Percentiles rank a stretch among this genome's conserved stretches.
These are phyloP conservation scores for Aleiodes sp. DNA, from an alignment of 1,140 invertebrate species.

Conservation along the genomic window DNA sequence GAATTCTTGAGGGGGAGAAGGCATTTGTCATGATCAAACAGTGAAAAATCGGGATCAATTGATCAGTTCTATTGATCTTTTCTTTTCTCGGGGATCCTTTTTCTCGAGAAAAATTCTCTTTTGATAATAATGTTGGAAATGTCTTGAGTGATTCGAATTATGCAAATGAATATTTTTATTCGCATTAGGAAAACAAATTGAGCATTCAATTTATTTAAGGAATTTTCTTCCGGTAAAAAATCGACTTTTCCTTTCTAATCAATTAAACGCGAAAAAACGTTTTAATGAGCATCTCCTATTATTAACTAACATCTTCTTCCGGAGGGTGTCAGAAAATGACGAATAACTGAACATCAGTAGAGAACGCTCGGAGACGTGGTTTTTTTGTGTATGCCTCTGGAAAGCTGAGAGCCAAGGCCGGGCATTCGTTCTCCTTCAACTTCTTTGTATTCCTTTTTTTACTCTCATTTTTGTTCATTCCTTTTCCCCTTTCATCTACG, in stretches of 20 bases:
- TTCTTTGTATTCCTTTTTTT: constrained; percentile 44
- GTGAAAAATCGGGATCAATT: no score
- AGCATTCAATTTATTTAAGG: no score
- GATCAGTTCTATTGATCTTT: no score
- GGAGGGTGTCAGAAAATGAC: constrained; percentile 13
- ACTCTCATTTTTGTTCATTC: constrained; percentile 38
- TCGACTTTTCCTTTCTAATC: background rate
- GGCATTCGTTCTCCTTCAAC: constrained; percentile 49
- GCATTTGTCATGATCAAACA: no score
- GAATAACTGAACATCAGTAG: constrained; percentile 7
- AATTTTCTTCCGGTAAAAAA: no score
- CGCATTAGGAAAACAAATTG: no score
- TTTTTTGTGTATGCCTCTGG: no score
- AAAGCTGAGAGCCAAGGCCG: constrained; percentile 45
- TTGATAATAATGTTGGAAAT: background rate
- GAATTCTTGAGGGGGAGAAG: no score
- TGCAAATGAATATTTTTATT: no score
- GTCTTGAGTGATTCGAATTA: background rate
- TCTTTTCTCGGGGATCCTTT: no score
- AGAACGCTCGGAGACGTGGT: background rate
- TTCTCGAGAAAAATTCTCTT: constrained; percentile 8
- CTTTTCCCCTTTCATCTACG: constrained; percentile 28
- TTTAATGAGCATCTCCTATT: background rate
- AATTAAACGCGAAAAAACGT: background rate
- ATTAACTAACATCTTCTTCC: background rate